phyloP scores from a whole-genome alignment of 1,140 invertebrate species.

The Spodoptera frugiperda region DNA sequence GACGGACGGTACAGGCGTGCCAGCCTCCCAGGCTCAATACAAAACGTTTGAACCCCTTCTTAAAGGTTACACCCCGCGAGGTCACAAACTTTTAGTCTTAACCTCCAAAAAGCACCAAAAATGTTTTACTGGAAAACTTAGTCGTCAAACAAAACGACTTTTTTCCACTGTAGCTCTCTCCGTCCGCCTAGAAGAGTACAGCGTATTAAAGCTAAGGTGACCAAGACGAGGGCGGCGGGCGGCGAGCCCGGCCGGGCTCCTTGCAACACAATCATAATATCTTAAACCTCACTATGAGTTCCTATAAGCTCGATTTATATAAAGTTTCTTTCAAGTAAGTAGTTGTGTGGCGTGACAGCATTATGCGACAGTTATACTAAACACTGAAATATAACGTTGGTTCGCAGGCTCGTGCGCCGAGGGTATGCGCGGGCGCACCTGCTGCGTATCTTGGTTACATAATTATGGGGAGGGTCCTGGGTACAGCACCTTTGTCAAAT shows the following conservation, averaged over 20 bases:
- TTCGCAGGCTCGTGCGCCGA: not conserved
- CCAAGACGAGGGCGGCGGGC: slow-evolving; percentile 12
- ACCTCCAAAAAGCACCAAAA: slow-evolving; percentile 37
- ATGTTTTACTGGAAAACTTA: slow-evolving; percentile 22
- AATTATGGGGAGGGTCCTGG: slow-evolving; percentile 3
- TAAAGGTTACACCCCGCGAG: slow-evolving; percentile 31
- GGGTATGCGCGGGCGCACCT: too few species aligned
- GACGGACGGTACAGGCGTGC: too few species aligned
- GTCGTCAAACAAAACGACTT: slow-evolving; percentile 8
- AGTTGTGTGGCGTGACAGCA: not conserved
- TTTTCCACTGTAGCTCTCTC: not conserved
- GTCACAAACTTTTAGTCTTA: slow-evolving; percentile 36
- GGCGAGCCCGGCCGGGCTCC: not conserved
- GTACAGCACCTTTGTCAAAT: slow-evolving; percentile 4
- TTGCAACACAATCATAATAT: slow-evolving; percentile 7
- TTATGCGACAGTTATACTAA: not conserved
- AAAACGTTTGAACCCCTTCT: too few species aligned
- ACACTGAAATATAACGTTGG: not conserved
- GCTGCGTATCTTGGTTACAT: too few species aligned
- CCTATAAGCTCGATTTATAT: slow-evolving; percentile 39
- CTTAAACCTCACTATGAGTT: slow-evolving; percentile 37
- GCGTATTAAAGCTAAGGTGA: slow-evolving; percentile 28
- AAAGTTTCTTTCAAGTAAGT: slow-evolving; percentile 2
- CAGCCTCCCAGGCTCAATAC: too few species aligned
- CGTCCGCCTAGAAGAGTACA: slow-evolving; percentile 17